Conservation (phyloP, 2,797 vertebrate genomes). For the Dryobates pubescens region DNA sequence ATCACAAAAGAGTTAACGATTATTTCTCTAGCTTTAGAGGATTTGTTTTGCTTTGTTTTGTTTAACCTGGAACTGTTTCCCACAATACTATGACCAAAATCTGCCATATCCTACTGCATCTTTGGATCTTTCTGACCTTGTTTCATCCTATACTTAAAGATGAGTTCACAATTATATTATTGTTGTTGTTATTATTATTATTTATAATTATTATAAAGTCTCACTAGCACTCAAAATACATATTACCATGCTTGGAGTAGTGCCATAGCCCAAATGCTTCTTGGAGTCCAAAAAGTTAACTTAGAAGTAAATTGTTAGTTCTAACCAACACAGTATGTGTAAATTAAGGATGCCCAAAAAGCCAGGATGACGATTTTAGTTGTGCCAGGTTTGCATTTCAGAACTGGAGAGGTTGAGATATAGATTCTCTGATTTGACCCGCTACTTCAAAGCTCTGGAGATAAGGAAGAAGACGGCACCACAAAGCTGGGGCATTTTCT, state of each 20-base stretch:
- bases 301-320: background rate
- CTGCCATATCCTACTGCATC: background rate
- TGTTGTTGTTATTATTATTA: background rate
- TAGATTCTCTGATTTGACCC: background rate
- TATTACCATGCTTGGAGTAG: background rate
- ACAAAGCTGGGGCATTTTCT: background rate
- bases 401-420: background rate
- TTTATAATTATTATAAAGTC: background rate
- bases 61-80: constrained; percentile 47
- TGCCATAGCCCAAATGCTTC: background rate
- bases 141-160: constrained; percentile 7
- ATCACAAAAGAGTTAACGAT: constrained; percentile 69
- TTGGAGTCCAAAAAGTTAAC: background rate
- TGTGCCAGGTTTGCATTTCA: background rate
- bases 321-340: background rate
- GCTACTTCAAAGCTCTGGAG: background rate
- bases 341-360: background rate
- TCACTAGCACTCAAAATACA: background rate
- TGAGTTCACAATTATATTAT: background rate
- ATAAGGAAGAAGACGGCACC: background rate
- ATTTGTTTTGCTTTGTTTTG: constrained; percentile 50
- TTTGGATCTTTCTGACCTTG: background rate
- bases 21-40: constrained; percentile 60
- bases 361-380: background rate
- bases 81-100: constrained; percentile 36